Conservation (phyloP, 1,140 invertebrate genomes). For the Danaus melanippus region DNA sequence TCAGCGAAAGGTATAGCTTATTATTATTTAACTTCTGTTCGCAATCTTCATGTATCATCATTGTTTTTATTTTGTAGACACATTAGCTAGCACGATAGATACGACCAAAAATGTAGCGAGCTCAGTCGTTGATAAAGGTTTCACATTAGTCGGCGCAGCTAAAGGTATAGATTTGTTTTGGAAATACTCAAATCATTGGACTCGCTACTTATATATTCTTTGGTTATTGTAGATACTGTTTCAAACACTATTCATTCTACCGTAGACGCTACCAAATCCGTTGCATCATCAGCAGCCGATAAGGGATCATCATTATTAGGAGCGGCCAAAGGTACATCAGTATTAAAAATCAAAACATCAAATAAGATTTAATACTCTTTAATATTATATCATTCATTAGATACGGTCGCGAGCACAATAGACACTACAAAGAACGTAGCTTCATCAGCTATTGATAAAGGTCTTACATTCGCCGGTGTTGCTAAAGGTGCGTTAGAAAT, state of each 20-base stretch:
- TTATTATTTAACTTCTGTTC: no score
- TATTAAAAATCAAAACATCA: no score
- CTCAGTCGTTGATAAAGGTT: constrained; percentile 37
- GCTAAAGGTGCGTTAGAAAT: constrained; percentile 17
- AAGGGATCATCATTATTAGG: constrained; percentile 5
- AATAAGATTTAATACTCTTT: no score
- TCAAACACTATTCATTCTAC: no score
- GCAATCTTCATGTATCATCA: background rate
- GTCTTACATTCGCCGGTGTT: constrained; percentile 10
- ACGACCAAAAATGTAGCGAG: constrained; percentile 41
- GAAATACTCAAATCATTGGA: no score
- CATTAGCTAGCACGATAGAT: constrained; percentile 28
- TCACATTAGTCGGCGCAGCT: constrained; percentile 25
- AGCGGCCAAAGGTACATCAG: constrained; percentile 15
- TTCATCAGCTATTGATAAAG: constrained; percentile 18
- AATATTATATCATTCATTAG: background rate
- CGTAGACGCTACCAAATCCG: no score
- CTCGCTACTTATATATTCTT: no score
- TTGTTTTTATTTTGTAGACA: constrained; percentile 28
- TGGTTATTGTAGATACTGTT: no score
- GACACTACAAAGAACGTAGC: constrained; percentile 23
- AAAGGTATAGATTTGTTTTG: constrained; percentile 23
- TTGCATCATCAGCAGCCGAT: no score
- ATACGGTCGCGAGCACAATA: constrained; percentile 9
- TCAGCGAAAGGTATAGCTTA: constrained; percentile 40